Conservation (phyloP, 2,888 invertebrate species). For the Perdita meconis region DNA sequence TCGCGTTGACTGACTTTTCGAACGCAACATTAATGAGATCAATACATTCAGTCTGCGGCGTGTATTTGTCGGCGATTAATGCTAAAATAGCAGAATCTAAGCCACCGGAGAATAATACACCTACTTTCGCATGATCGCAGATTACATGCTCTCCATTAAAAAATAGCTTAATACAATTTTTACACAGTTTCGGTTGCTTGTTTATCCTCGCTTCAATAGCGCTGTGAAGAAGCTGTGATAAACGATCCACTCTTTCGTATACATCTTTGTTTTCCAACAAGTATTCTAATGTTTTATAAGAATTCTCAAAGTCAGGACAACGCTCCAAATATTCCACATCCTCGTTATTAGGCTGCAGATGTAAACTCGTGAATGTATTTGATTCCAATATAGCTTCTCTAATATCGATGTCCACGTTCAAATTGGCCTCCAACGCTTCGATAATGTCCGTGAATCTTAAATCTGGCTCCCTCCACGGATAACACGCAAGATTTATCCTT, state of each 20-base stretch:
- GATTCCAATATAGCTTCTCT: constrained; percentile 69
- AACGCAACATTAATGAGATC: constrained; percentile 98
- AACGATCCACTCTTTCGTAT: constrained; percentile 83
- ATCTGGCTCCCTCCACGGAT: constrained; percentile 83
- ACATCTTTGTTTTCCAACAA: constrained; percentile 83
- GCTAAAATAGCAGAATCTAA: constrained; percentile 97
- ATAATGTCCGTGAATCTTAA: constrained; percentile 80
- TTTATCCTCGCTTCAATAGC: constrained; percentile 87
- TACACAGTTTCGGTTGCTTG: constrained; percentile 88
- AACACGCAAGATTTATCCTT: constrained; percentile 82
- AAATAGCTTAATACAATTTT: constrained; percentile 85
- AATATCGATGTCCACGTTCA: constrained; percentile 78
- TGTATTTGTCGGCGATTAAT: constrained; percentile 89
- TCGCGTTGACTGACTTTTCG: constrained; percentile 84
- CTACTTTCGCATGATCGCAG: constrained; percentile 87
- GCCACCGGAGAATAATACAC: constrained; percentile 97
- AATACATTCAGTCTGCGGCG: constrained; percentile 88
- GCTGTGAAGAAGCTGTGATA: constrained; percentile 86
- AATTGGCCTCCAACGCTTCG: constrained; percentile 78
- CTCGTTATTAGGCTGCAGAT: constrained; percentile 77
- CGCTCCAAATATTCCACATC: constrained; percentile 72
- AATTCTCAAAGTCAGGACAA: constrained; percentile 74
- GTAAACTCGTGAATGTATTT: constrained; percentile 62
- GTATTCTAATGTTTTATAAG: constrained; percentile 82
- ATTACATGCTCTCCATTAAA: constrained; percentile 56